These are phyloP conservation scores for Melieria picta DNA, from an alignment of 2,888 invertebrate genomes.

Conservation along the genomic window DNA sequence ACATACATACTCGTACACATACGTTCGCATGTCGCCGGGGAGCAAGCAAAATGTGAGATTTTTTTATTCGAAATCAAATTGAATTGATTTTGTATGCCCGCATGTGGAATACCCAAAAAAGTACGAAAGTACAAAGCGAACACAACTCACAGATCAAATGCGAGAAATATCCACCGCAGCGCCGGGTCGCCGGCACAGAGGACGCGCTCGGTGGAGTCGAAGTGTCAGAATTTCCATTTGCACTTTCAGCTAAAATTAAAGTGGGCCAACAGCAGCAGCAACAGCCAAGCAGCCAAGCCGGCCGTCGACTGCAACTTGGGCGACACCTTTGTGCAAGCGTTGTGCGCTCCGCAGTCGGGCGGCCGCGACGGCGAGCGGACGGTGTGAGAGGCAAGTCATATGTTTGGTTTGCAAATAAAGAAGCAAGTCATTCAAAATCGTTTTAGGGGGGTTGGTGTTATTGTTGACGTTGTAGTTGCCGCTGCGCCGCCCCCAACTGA, in stretches of 20 bases:
- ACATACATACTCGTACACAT: too few relatives aligned
- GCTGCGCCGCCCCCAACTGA: not conserved
- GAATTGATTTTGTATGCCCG: slow-evolving; percentile 17
- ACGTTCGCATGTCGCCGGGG: too few relatives aligned
- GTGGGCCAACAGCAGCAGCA: slow-evolving; percentile 48
- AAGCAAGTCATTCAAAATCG: slow-evolving; percentile 17
- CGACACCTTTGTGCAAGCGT: slow-evolving; percentile 47
- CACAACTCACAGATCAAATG: slow-evolving; percentile 15
- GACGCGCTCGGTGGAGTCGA: not conserved
- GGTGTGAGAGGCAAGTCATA: too few relatives aligned
- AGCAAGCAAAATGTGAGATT: too few relatives aligned
- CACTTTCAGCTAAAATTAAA: slow-evolving; percentile 50
- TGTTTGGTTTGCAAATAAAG: not conserved
- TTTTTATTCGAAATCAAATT: slow-evolving; percentile 21
- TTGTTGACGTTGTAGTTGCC: slow-evolving; percentile 4
- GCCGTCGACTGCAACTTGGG: slow-evolving; percentile 38
- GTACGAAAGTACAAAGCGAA: slow-evolving; percentile 11
- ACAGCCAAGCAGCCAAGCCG: too few relatives aligned
- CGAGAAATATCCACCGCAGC: slow-evolving; percentile 13
- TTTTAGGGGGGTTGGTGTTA: slow-evolving; percentile 20
- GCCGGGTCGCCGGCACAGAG: slow-evolving; percentile 1
- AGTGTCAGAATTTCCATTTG: slow-evolving; percentile 48
- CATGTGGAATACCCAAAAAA: not conserved
- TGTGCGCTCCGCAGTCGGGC: not conserved
- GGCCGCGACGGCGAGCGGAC: not conserved